Percentiles rank a stretch among this genome's conserved stretches.
These are phyloP conservation scores for Circaetus gallicus DNA, from an alignment of 2,113 vertebrate species.

Conservation along the genomic window DNA sequence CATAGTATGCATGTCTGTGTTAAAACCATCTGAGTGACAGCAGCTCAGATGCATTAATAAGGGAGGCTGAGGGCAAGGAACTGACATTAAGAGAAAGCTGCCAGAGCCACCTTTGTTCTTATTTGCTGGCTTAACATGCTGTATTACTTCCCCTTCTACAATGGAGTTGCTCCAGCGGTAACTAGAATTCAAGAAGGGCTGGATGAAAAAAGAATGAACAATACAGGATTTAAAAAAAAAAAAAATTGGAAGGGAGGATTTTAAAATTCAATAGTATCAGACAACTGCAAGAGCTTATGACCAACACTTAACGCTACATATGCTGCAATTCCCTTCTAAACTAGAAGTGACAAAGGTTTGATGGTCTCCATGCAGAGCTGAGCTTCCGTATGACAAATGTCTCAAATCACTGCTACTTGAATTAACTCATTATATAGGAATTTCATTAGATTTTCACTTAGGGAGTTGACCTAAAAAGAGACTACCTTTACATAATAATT, in stretches of 20 bases:
- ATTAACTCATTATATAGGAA: neutral
- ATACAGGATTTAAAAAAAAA: neutral
- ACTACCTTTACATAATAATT: neutral
- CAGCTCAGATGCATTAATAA: constrained; percentile 17
- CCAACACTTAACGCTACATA: neutral
- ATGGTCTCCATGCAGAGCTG: neutral
- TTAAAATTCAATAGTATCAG: neutral
- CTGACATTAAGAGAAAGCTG: neutral
- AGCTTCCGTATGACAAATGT: neutral
- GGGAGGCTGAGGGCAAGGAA: constrained; percentile 17
- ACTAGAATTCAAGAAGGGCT: neutral
- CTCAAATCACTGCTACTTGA: neutral
- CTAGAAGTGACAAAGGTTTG: neutral
- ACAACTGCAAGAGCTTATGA: neutral
- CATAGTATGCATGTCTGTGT: neutral
- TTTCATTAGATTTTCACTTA: neutral
- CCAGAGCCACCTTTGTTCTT: constrained; percentile 18
- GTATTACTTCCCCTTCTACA: neutral
- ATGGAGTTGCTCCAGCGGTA: neutral
- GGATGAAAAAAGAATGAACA: neutral
- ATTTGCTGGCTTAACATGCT: constrained; percentile 11
- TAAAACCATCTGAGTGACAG: constrained; percentile 5
- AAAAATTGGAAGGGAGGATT: neutral
- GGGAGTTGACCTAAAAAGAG: neutral
- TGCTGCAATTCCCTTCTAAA: neutral